A percentile compares a stretch with the other conserved stretches of the same genome.
These are phyloP conservation scores for Lacanobia oleracea DNA, from an alignment of 2,888 invertebrate genomes.

Conservation along the genomic window DNA sequence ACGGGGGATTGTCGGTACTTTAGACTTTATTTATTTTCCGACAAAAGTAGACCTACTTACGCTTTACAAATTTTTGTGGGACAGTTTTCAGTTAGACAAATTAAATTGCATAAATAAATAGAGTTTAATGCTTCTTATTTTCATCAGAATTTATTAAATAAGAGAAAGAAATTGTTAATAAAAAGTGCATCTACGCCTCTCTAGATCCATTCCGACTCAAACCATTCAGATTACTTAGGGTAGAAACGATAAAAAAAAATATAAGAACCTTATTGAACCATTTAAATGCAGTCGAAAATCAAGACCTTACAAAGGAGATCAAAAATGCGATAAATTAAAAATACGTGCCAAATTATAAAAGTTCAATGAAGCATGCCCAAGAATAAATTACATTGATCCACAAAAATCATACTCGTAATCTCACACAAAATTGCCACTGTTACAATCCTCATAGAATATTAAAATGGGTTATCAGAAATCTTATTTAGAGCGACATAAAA, in stretches of 20 bases:
- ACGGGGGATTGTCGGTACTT: background rate
- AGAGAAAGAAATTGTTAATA: background rate
- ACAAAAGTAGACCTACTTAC: too few species aligned
- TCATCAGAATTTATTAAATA: background rate
- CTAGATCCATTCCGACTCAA: background rate
- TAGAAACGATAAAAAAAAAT: background rate
- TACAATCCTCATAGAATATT: conserved; percentile 41
- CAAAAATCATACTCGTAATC: conserved; percentile 3
- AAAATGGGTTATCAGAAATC: conserved; percentile 53
- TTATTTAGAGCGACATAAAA: conserved; percentile 34
- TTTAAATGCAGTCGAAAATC: background rate
- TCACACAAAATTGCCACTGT: conserved; percentile 24
- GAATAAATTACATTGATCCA: conserved; percentile 21
- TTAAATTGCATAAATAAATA: background rate
- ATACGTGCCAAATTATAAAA: background rate
- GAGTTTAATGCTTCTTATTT: too few species aligned
- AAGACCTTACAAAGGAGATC: background rate
- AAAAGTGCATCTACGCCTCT: too few species aligned
- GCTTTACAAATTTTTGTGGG: too few species aligned
- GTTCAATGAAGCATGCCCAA: background rate
- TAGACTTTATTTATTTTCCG: too few species aligned
- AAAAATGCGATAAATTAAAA: background rate
- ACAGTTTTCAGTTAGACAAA: too few species aligned
- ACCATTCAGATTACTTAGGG: background rate
- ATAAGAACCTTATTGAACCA: background rate